Conservation (phyloP, 2,888 invertebrate species). For the Caenorhabditis sp. region DNA sequence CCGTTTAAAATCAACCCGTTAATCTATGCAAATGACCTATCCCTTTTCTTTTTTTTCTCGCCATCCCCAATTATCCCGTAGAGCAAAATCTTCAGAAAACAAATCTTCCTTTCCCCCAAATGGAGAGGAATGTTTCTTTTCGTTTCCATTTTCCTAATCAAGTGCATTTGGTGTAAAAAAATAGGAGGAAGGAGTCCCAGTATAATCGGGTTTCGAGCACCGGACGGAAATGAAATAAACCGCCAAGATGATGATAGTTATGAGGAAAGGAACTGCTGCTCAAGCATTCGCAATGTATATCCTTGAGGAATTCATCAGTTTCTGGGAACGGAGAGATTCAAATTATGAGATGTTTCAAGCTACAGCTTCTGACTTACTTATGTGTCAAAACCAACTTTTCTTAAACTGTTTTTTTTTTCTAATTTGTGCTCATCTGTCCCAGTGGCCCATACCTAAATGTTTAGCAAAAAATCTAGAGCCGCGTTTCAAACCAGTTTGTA, state of each 20-base stretch:
- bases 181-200: not conserved
- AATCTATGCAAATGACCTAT: constrained; percentile 63
- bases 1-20: constrained; percentile 34
- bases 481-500: no score
- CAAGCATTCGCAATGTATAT: not conserved
- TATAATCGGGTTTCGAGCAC: constrained; percentile 48
- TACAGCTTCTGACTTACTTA: no score
- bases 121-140: not conserved
- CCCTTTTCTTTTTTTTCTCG: not conserved
- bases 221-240: constrained; percentile 26
- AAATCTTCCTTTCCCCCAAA: constrained; percentile 10
- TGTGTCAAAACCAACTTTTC: no score
- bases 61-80: constrained; percentile 21
- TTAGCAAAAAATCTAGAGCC: no score
- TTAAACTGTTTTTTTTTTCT: no score
- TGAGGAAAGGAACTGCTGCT: constrained; percentile 15
- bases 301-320: no score
- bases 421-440: no score
- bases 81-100: constrained; percentile 7
- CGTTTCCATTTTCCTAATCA: constrained; percentile 15
- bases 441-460: no score
- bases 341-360: no score
- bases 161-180: constrained; percentile 51
- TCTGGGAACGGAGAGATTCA: no score
- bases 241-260: constrained; percentile 32